phyloP scores from a whole-genome alignment of 2,888 invertebrate genomes.

The Aphrophora alni region DNA sequence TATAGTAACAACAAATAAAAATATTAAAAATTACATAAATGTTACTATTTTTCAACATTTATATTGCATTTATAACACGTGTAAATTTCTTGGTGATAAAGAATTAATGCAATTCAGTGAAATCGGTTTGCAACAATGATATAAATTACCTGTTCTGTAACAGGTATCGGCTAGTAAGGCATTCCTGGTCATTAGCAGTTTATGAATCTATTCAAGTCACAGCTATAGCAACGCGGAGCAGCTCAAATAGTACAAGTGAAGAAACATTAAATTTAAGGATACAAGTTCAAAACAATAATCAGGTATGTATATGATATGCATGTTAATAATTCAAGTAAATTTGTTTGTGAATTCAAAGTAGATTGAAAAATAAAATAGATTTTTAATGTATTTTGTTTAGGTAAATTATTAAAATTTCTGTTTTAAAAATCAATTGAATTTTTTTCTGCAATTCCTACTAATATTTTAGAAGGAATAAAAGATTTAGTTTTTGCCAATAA shows the following conservation, averaged over 20 bases:
- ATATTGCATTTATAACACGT: no score
- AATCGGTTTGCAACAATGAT: constrained; percentile 33
- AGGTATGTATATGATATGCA: constrained; percentile 31
- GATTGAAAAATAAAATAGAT: neutral
- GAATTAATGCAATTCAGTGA: no score
- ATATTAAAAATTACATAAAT: no score
- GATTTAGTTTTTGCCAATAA: no score
- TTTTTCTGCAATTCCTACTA: no score
- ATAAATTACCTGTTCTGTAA: neutral
- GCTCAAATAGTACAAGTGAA: constrained; percentile 56
- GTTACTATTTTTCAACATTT: no score
- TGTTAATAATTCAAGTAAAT: neutral
- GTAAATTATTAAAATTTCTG: no score
- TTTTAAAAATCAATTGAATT: no score
- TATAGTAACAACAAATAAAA: no score
- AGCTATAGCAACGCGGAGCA: constrained; percentile 62
- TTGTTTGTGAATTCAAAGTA: no score
- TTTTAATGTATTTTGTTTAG: neutral
- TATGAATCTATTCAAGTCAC: constrained; percentile 66
- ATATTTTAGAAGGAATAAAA: no score
- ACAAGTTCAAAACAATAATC: constrained; percentile 44
- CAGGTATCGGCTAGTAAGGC: constrained; percentile 68
- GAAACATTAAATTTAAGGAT: constrained; percentile 71
- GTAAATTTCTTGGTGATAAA: no score
- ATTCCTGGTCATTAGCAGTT: constrained; percentile 68